A percentile compares a stretch with the other conserved stretches of the same genome.
Evolutionary conservation across 2,797 vertebrate genomes (phyloP).

Genomic region (Rhynchotus rufescens): DNA sequence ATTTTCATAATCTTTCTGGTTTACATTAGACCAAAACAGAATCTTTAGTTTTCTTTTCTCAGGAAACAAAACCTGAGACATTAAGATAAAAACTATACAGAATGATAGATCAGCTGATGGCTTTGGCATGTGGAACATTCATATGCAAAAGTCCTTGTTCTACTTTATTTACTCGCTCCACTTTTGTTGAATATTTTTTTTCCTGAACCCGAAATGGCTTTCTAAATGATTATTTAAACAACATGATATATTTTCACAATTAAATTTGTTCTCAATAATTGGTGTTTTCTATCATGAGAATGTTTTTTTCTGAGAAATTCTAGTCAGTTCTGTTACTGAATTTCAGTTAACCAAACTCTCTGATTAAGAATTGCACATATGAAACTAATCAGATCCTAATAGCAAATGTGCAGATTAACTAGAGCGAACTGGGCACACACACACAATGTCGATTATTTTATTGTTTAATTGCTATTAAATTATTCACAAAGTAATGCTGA

Average conservation of each 20-base stretch:
- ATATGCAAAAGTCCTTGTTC: neutral
- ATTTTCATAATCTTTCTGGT: neutral
- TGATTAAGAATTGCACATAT: neutral
- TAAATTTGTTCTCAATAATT: neutral
- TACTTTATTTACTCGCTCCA: neutral
- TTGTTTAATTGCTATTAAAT: neutral
- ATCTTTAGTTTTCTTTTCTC: neutral
- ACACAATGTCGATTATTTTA: neutral
- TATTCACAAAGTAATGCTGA: neutral
- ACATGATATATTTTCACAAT: neutral
- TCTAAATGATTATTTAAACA: neutral
- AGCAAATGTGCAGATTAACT: neutral
- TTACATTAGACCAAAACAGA: neutral
- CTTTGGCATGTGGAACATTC: neutral
- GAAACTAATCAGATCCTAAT: neutral
- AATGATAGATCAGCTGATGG: neutral
- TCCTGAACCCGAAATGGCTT: neutral
- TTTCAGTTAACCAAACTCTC: neutral
- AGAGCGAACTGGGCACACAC: neutral
- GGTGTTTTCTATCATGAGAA: neutral
- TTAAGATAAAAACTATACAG: neutral
- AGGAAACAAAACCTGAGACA: neutral
- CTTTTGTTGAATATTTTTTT: neutral
- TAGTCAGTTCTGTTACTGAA: neutral
- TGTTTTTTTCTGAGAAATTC: neutral